Base-by-base conservation (phyloP, 2,113 vertebrate genomes). In the Lethenteron camtschaticum region DNA sequence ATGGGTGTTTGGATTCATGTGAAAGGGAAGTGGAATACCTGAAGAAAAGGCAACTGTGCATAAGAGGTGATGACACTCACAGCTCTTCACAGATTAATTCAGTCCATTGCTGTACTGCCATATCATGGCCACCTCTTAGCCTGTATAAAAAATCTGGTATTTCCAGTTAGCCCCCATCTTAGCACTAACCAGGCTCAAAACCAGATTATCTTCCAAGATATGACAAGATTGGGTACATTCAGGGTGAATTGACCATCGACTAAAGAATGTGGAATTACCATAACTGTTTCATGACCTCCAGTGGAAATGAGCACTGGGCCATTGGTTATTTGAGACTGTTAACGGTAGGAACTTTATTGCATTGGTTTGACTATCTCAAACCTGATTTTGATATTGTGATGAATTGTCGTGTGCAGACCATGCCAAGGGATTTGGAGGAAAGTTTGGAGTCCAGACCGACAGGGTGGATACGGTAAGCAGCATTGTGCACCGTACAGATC, bases 361-460 rank as follows among this genome's bases (percentile, higher is more conserved):
- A 16, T n/a, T 11, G 63, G 24, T 11, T 66, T 8, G 24, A 9
- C 8, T 16, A 66, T 66, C n/a, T 66, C 24, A 9, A 9, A 66
- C 10, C 63, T 16, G 24, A 66, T 20, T 9, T 16, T n/a, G 63
- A 55, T 57, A 16, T 58, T 11, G 16, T 57, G 12, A 57, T 6
- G 11, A 18, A 18, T 56, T n/a, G 16, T 9, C 56, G 12, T 8
- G 9, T 74, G 57, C 73, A 97, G 94, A 96, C 78, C 87, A 90
- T 74, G 80, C 86, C 69, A 84, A 89, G 71, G 94, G 90, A 9
- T 96, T 99, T 72, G 94, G 90, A 69, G 91, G 89, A 20, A 85
- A 79, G 5, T 96, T 86, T 0, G 89, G 90, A 12, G 81, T 96
- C 12, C 86, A 96, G 79, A 75, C 78, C 58, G 90, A 95, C 77